Evolutionary conservation across 2,888 invertebrate genomes (phyloP).

Genomic region (Euplexia lucipara): DNA sequence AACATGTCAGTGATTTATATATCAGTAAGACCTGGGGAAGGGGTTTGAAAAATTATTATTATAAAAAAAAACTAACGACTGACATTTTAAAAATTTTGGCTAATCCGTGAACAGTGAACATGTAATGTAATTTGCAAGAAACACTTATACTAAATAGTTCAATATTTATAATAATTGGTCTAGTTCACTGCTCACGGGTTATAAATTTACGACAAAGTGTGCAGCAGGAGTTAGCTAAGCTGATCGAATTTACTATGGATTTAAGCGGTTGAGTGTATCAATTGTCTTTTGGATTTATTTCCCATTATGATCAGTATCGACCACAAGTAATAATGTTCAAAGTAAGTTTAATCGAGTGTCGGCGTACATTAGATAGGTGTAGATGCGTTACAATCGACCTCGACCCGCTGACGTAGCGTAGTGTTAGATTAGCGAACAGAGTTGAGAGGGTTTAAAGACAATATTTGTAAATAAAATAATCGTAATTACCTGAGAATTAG

Average conservation of each 20-base stretch:
- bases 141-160: constrained; percentile 69
- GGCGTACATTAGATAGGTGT: constrained; percentile 81
- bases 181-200: constrained; percentile 78
- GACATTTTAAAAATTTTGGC: constrained; percentile 80
- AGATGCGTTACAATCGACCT: constrained; percentile 87
- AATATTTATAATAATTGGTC: constrained; percentile 61
- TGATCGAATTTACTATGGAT: constrained; percentile 91
- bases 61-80: constrained; percentile 79
- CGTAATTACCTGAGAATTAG: constrained; percentile 88
- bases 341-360: constrained; percentile 81
- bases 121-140: constrained; percentile 61
- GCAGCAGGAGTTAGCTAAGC: constrained; percentile 84
- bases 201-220: constrained; percentile 74
- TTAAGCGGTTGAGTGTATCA: constrained; percentile 88
- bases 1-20: constrained; percentile 75
- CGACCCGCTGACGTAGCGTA: constrained; percentile 88
- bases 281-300: constrained; percentile 84
- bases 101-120: constrained; percentile 78
- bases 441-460: constrained; percentile 91
- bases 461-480: constrained; percentile 91
- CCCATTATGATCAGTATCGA: constrained; percentile 83
- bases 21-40: constrained; percentile 68
- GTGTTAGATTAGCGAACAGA: constrained; percentile 89
- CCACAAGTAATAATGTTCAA: constrained; percentile 84
- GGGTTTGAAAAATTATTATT: constrained; percentile 65